Percentiles rank a stretch among this genome's conserved stretches.
These are phyloP conservation scores for Oreochromis niloticus DNA, from an alignment of 2,113 vertebrate genomes.

Conservation along the genomic window DNA sequence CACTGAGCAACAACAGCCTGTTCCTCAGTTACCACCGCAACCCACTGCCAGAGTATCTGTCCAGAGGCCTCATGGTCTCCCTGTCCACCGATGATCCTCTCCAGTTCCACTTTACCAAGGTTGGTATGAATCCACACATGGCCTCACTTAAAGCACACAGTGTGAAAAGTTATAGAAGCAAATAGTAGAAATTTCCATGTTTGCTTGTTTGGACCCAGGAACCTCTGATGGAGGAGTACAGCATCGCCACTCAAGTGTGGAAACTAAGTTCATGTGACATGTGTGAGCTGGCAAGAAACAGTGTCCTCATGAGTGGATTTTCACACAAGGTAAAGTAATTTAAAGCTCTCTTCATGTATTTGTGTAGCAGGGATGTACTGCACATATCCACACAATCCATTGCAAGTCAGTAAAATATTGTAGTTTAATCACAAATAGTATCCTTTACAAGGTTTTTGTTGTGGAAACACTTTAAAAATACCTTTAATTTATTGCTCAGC, in stretches of 20 bases:
- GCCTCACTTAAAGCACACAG: background rate
- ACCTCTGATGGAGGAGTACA: constrained; percentile 98
- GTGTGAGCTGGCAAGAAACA: constrained; percentile 96
- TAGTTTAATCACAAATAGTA: background rate
- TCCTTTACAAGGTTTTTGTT: background rate
- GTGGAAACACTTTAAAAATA: background rate
- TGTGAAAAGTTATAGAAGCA: background rate
- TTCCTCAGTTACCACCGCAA: constrained; percentile 98
- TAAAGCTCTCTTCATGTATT: background rate
- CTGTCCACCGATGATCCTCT: constrained; percentile 94
- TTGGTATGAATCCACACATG: constrained; percentile 31
- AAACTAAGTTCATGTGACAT: constrained; percentile 97
- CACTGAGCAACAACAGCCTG: constrained; percentile 95
- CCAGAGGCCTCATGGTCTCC: constrained; percentile 89
- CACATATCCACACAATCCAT: background rate
- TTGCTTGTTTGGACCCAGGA: constrained; percentile 71
- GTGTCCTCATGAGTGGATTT: constrained; percentile 98
- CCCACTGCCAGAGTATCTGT: constrained; percentile 91
- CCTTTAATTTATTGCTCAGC: background rate
- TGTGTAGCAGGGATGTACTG: background rate
- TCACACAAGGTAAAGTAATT: constrained; percentile 82
- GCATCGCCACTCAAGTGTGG: constrained; percentile 96
- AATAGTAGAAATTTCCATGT: background rate
- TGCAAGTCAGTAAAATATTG: background rate
- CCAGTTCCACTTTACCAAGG: constrained; percentile 98